Percentiles rank a stretch among this genome's conserved stretches.
Evolutionary conservation across 2,888 invertebrate species (phyloP).

Genomic region (Gortyna flavago): DNA sequence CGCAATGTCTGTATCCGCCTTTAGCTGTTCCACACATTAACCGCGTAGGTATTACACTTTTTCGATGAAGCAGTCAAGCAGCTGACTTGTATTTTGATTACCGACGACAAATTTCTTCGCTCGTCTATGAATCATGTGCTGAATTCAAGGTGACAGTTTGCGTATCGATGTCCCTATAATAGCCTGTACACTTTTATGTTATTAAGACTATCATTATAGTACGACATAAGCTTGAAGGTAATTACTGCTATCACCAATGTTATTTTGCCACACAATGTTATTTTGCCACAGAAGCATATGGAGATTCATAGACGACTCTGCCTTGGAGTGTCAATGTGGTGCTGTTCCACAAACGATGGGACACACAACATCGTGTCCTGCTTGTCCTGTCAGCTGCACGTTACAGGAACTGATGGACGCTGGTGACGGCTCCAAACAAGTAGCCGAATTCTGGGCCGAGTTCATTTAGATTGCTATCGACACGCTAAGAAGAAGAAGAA

Average conservation of each 20-base stretch:
- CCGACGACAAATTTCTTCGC: not conserved
- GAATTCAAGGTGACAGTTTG: not conserved
- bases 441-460: too few species aligned
- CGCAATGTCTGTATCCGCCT: too few species aligned
- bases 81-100: not conserved
- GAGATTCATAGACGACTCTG: too few species aligned
- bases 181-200: not conserved
- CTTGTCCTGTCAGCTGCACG: too few species aligned
- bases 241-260: not conserved
- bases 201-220: not conserved
- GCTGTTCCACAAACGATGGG: too few species aligned
- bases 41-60: not conserved
- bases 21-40: not conserved
- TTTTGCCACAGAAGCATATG: too few species aligned
- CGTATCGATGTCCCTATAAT: rapidly evolving
- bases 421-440: too few species aligned
- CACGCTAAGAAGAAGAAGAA: too few species aligned
- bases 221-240: not conserved
- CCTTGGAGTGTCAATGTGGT: too few species aligned
- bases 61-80: not conserved
- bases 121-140: not conserved
- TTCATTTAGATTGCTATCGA: too few species aligned
- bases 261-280: not conserved
- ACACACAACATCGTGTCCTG: too few species aligned
- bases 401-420: too few species aligned